Base-by-base conservation (phyloP, 2,113 vertebrate genomes). In the Dromaius novaehollandiae region DNA sequence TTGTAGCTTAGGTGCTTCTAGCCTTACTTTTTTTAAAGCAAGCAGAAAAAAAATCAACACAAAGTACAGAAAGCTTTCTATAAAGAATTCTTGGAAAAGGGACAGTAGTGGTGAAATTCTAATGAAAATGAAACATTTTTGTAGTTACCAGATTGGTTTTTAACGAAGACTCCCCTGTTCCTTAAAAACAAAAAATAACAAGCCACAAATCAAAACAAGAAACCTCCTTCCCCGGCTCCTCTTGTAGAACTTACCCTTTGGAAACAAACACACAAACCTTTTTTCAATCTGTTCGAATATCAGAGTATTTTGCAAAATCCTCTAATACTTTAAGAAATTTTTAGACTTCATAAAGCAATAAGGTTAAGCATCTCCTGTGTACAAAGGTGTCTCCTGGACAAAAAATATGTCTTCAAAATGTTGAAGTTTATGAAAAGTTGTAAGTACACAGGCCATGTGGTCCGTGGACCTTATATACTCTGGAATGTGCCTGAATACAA, bases 161-260 rank as follows among this genome's bases (percentile, higher is more conserved):
- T 3, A 53, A 21, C 7, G 44, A 48, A 7, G 26, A 25, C 7
- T 71, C 0, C 0, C 32, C 8, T 76, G 3, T 63, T 82, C 48
- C 4, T 21, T 64, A 73, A 64, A 42, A 16, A 9, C 17, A 64
- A 75, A 75, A 90, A 71, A 21, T 11, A 56, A 53, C 2, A 51
- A 20, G 74, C 11, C 5, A 34, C 1, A 46, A 51, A 70, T 63
- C 25, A 58, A 73, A 86, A 53, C 48, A n/a, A 66, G 61, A 48
- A 3, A 0, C 0, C 2, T 5, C 4, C 2, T 2, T 6, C 6
- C 6, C 2, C 3, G 6, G 13, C 6, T 63, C 8, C 7, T 56
- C 15, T 7, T 2, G 24, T 82, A 11, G 32, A 66, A 38, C 13
- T 85, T 89, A 11, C 3, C 12, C 2, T 86, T 80, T 88, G 53